phyloP scores from a whole-genome alignment of 2,888 invertebrate genomes.

The Linhomoeus sp. region DNA sequence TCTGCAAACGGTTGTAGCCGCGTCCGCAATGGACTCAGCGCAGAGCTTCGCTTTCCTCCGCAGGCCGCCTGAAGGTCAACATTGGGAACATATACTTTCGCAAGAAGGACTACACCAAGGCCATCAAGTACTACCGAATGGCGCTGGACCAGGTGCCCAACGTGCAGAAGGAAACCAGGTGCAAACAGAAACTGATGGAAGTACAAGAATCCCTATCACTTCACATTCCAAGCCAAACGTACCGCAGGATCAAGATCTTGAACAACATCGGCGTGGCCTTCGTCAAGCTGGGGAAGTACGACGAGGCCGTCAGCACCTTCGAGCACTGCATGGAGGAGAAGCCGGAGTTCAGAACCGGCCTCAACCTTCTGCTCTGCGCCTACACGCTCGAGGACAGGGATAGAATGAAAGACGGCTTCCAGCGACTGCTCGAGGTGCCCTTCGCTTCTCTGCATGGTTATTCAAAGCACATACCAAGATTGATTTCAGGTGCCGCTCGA shows the following conservation, averaged over 20 bases:
- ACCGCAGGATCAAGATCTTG: constrained; percentile 79
- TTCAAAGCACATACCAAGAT: too few relatives aligned
- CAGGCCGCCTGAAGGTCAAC: constrained; percentile 69
- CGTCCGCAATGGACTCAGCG: background rate
- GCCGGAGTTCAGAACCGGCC: constrained; percentile 52
- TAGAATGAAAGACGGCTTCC: constrained; percentile 77
- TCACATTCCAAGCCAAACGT: too few relatives aligned
- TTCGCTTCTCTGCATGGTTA: too few relatives aligned
- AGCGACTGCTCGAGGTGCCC: constrained; percentile 66
- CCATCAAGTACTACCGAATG: constrained; percentile 93
- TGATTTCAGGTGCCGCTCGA: too few relatives aligned
- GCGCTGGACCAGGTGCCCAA: constrained; percentile 82
- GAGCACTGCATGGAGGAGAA: constrained; percentile 95
- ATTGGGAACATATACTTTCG: constrained; percentile 95
- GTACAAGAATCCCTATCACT: background rate
- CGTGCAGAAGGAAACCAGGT: constrained; percentile 74
- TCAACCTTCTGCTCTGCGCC: constrained; percentile 52
- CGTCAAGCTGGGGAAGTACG: constrained; percentile 84
- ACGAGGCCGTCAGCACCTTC: constrained; percentile 84
- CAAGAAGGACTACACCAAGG: constrained; percentile 72
- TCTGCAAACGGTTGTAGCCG: background rate
- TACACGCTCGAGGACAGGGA: constrained; percentile 40
- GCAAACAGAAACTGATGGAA: background rate
- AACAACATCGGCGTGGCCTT: constrained; percentile 88
- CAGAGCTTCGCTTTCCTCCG: too few relatives aligned